These are phyloP conservation scores for Phasianus colchicus DNA, from an alignment of 2,113 vertebrate genomes.

Conservation along the genomic window DNA sequence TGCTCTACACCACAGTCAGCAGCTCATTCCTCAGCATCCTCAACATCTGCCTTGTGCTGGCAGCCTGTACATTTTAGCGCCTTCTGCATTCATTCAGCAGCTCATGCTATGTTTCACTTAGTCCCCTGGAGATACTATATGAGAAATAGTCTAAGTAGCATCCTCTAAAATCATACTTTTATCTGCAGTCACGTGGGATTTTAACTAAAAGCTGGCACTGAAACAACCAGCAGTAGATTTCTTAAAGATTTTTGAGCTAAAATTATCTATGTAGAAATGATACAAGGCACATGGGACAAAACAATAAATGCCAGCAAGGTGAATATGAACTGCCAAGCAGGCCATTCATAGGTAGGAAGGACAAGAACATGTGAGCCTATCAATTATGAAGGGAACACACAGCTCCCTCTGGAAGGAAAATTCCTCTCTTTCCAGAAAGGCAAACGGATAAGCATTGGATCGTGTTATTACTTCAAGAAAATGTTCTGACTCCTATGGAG, in stretches of 20 bases:
- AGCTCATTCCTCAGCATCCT: background rate
- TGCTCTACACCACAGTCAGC: background rate
- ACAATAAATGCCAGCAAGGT: background rate
- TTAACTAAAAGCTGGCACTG: background rate
- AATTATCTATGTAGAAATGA: background rate
- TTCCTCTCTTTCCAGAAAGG: background rate
- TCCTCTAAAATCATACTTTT: background rate
- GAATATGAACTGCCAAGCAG: background rate
- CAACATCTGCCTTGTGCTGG: background rate
- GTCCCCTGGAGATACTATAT: background rate
- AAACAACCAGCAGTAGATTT: background rate
- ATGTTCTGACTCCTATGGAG: background rate
- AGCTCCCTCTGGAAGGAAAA: background rate
- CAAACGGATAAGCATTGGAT: background rate
- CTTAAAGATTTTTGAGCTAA: background rate
- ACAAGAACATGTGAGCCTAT: background rate
- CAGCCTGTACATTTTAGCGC: background rate
- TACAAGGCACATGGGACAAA: background rate
- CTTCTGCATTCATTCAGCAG: background rate
- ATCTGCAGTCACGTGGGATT: background rate
- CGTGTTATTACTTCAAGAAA: background rate
- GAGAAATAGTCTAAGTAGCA: background rate
- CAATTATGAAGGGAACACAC: background rate
- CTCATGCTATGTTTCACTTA: background rate
- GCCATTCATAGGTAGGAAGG: background rate